Conservation (phyloP, 2,113 vertebrate species). For the Bucco capensis region DNA sequence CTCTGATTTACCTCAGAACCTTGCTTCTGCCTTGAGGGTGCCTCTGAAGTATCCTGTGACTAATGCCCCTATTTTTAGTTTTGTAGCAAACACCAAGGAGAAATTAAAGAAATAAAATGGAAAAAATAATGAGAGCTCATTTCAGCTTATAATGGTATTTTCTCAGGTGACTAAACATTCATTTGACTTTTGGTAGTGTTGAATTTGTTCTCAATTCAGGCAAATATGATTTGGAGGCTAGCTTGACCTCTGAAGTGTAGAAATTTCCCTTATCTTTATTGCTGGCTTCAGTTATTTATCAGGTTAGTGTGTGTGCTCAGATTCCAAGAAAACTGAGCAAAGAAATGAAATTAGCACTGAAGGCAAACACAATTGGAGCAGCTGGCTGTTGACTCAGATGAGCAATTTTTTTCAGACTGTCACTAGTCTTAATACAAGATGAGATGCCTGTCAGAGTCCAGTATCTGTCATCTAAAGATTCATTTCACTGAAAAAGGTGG, state of each 20-base stretch:
- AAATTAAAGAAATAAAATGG: constrained; percentile 58
- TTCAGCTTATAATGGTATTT: constrained; percentile 57
- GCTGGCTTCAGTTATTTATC: constrained; percentile 32
- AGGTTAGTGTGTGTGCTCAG: constrained; percentile 22
- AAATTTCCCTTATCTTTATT: constrained; percentile 55
- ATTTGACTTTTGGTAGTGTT: constrained; percentile 59
- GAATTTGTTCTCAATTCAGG: constrained; percentile 60
- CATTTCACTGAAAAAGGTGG: background rate
- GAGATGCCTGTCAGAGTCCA: constrained; percentile 29
- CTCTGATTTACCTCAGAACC: constrained; percentile 44
- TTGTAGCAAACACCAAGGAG: constrained; percentile 41
- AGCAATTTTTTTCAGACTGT: constrained; percentile 32
- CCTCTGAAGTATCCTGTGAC: constrained; percentile 30
- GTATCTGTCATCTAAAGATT: constrained; percentile 13
- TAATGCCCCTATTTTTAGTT: constrained; percentile 36
- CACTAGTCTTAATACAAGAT: background rate
- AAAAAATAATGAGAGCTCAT: constrained; percentile 63
- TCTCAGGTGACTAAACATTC: constrained; percentile 68
- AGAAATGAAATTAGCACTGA: constrained; percentile 42
- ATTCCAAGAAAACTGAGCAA: constrained; percentile 35
- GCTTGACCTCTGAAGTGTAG: constrained; percentile 57
- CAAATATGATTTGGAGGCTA: constrained; percentile 59
- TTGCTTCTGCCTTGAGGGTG: constrained; percentile 40
- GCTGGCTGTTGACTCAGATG: constrained; percentile 20
- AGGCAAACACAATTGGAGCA: constrained; percentile 18